Percentiles rank a stretch among this genome's conserved stretches.
Evolutionary conservation across 1,140 invertebrate species (phyloP).

Genomic region (Drosophila sp.): DNA sequence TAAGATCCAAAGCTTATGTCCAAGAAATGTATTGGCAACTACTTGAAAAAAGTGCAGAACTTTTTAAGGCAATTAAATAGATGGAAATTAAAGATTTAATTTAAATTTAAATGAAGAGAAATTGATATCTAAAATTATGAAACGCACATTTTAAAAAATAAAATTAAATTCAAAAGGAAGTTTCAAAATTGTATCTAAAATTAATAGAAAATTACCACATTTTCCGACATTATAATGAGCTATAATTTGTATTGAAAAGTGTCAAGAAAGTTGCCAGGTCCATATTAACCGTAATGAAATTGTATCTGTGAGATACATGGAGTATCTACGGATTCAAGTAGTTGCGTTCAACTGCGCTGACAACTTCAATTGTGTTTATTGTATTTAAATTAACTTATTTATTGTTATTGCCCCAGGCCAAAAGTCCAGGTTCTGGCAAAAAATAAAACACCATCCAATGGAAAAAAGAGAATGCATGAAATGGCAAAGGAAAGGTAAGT

Average conservation of each 20-base stretch:
- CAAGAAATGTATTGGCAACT: no score
- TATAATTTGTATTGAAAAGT: slow-evolving; percentile 1
- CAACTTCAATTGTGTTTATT: slow-evolving; percentile 77
- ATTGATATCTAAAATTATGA: no score
- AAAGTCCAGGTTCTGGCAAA: slow-evolving; percentile 9
- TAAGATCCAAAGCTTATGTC: no score
- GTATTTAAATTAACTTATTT: slow-evolving; percentile 83
- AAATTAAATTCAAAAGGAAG: neutral
- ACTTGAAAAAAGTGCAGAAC: no score
- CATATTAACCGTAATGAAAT: neutral
- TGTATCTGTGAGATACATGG: neutral
- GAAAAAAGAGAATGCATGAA: slow-evolving; percentile 6
- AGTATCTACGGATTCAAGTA: neutral
- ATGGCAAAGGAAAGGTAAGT: neutral
- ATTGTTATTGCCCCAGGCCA: slow-evolving; percentile 63
- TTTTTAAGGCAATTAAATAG: no score
- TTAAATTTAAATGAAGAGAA: no score
- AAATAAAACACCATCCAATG: slow-evolving; percentile 35
- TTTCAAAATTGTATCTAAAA: neutral
- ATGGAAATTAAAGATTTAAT: neutral
- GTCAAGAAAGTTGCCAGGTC: neutral
- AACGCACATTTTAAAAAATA: no score
- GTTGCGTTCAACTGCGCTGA: slow-evolving; percentile 27
- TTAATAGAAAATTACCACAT: neutral
- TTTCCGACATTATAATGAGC: no score